These are phyloP conservation scores for Caretta caretta DNA, from an alignment of 2,113 vertebrate genomes.

Conservation along the genomic window DNA sequence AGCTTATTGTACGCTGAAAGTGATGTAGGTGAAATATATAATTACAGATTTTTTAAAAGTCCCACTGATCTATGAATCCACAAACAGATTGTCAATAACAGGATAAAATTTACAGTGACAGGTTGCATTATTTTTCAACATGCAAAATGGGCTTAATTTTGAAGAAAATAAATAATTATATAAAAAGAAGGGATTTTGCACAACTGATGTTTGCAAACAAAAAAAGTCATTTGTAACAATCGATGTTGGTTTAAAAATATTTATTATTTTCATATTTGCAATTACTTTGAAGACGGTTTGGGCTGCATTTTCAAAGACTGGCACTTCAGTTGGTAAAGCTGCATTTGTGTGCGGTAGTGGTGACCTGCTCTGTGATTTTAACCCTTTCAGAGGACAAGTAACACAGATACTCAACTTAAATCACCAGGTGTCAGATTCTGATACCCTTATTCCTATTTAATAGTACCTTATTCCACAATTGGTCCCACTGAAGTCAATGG, in stretches of 20 bases:
- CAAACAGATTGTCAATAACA: conserved; percentile 77
- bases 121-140: conserved; percentile 64
- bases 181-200: not conserved
- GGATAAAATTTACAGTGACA: conserved; percentile 77
- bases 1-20: conserved; percentile 85
- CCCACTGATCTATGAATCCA: conserved; percentile 50
- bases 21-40: conserved; percentile 75
- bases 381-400: not conserved
- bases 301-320: not conserved
- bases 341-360: not conserved
- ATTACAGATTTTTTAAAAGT: conserved; percentile 66
- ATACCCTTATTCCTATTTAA: not conserved
- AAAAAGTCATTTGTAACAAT: not conserved
- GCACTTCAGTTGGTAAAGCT: not conserved
- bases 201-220: not conserved
- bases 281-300: not conserved
- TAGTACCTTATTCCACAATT: not conserved
- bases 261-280: not conserved
- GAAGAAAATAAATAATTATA: conserved; percentile 36
- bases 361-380: not conserved
- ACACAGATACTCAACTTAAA: not conserved
- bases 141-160: conserved; percentile 75
- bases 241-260: not conserved
- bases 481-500: not conserved
- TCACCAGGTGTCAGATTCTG: not conserved